Conservation (phyloP, 2,888 invertebrate species). For the Embidobia sp. region DNA sequence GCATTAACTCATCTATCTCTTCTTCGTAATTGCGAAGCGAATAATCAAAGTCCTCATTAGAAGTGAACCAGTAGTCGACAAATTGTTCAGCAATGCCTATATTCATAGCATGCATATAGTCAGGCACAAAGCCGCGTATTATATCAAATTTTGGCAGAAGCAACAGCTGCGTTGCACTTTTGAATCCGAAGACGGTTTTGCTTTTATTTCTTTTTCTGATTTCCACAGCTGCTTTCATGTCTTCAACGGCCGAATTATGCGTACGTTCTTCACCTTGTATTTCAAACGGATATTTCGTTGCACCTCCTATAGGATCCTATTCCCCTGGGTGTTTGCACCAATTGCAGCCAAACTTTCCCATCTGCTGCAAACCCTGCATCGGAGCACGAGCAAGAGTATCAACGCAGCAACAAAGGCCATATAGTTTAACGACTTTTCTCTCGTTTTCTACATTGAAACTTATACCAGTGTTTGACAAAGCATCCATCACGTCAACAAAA, state of each 20-base stretch:
- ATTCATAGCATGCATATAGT: slow-evolving; percentile 65
- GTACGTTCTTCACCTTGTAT: slow-evolving; percentile 8
- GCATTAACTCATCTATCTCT: slow-evolving; percentile 8
- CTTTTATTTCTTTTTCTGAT: slow-evolving; percentile 19
- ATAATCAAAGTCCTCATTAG: neutral
- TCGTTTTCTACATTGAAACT: slow-evolving; percentile 25
- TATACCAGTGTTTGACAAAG: slow-evolving; percentile 38
- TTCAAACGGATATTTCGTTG: slow-evolving; percentile 27
- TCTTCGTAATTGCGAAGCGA: neutral
- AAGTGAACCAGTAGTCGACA: slow-evolving; percentile 50
- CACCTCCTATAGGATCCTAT: too few species aligned
- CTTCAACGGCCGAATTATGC: neutral
- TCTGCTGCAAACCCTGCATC: slow-evolving; percentile 36
- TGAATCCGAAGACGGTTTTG: slow-evolving; percentile 25
- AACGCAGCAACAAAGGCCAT: slow-evolving; percentile 36
- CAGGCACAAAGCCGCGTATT: slow-evolving; percentile 49
- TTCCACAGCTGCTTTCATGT: slow-evolving; percentile 20
- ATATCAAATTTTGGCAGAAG: slow-evolving; percentile 56
- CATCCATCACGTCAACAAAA: slow-evolving; percentile 54
- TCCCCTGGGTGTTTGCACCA: slow-evolving; percentile 63
- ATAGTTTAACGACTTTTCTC: slow-evolving; percentile 38
- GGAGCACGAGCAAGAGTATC: slow-evolving; percentile 55
- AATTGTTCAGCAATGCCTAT: slow-evolving; percentile 55
- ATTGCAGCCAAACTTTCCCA: slow-evolving; percentile 60
- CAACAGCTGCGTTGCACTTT: slow-evolving; percentile 28